Conservation (phyloP, 2,888 invertebrate species). For the Oscheius onirici region DNA sequence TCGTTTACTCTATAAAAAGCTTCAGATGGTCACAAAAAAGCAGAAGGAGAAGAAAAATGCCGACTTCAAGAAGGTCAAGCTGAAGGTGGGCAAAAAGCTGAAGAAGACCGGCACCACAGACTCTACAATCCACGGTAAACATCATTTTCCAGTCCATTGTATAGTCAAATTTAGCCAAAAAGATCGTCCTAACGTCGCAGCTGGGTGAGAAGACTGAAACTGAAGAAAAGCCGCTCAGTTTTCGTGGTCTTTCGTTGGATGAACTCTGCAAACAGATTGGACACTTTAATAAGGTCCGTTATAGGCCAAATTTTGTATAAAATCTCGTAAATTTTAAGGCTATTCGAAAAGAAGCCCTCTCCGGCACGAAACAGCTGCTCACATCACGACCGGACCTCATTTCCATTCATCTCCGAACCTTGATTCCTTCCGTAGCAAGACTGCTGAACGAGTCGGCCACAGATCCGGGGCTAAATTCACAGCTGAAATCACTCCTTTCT, state of each 20-base stretch:
- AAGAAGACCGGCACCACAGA: constrained; percentile 61
- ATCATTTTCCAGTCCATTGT: neutral
- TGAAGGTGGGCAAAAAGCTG: constrained; percentile 63
- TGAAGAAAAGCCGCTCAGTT: constrained; percentile 44
- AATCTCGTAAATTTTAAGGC: no score
- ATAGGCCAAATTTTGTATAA: neutral
- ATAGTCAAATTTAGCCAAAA: constrained; percentile 35
- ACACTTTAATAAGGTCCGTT: constrained; percentile 58
- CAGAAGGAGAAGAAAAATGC: constrained; percentile 56
- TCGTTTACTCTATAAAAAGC: neutral
- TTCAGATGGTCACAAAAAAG: constrained; percentile 34
- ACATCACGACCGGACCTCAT: constrained; percentile 52
- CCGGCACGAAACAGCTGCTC: constrained; percentile 56
- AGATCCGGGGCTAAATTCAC: neutral
- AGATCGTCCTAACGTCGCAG: constrained; percentile 45
- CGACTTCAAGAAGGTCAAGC: constrained; percentile 62
- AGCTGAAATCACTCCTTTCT: constrained; percentile 33
- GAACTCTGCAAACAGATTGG: constrained; percentile 60
- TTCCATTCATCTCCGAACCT: constrained; percentile 42
- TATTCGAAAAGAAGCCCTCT: constrained; percentile 53
- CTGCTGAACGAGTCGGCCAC: constrained; percentile 45
- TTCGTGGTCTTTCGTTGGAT: constrained; percentile 57
- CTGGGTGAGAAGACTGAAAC: constrained; percentile 48
- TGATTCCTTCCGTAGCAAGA: constrained; percentile 54
- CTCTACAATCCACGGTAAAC: constrained; percentile 51